Evolutionary conservation across 2,888 invertebrate genomes (phyloP), one percentile per base, ranked within the genome.

Genomic region (Carabus problematicus): DNA sequence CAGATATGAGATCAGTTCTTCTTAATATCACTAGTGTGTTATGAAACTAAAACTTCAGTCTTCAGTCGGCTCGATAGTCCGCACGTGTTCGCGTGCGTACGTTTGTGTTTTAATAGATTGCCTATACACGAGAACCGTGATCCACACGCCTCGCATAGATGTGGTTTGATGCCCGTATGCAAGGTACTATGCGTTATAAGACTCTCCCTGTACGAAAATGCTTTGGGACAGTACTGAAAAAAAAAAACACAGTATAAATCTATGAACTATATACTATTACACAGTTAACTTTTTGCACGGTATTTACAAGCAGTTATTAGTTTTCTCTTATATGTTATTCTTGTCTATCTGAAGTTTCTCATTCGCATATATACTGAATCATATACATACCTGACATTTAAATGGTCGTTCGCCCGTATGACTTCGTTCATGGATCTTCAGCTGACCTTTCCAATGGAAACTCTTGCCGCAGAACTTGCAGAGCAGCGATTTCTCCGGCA

Each of bases 341-440:
- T n/a, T n/a, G n/a, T n/a, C n/a, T n/a, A n/a, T n/a, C n/a, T n/a
- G n/a, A n/a, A n/a, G n/a, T n/a, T n/a, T n/a, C n/a, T n/a, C n/a
- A n/a, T n/a, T n/a, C n/a, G n/a, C n/a, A n/a, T n/a, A n/a, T n/a
- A n/a, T n/a, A n/a, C n/a, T n/a, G n/a, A 56, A 14, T 66, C 6
- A 29, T 29, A 29, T 29, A 29, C 29, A 29, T 73, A 82, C 82
- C 72, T 81, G 78, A 72, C 85, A 85, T 72, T 82, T 81, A 72
- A 82, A 85, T 2, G 85, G 85, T 71, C 85, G 85, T 71, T 82
- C 82, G 12, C 84, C 83, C 0, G 82, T 83, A 72, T 85, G 85
- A 0, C 80, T 79, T 29, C 83, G 78, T 73, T 79, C 77, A 72
- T 82, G 82, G 16, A 80, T 76, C 70, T 79, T 79, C 40, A 80